Evolutionary conservation across 2,888 invertebrate species (phyloP), one percentile per base, ranked within the genome.

Genomic region (Chaetoderma sp.): DNA sequence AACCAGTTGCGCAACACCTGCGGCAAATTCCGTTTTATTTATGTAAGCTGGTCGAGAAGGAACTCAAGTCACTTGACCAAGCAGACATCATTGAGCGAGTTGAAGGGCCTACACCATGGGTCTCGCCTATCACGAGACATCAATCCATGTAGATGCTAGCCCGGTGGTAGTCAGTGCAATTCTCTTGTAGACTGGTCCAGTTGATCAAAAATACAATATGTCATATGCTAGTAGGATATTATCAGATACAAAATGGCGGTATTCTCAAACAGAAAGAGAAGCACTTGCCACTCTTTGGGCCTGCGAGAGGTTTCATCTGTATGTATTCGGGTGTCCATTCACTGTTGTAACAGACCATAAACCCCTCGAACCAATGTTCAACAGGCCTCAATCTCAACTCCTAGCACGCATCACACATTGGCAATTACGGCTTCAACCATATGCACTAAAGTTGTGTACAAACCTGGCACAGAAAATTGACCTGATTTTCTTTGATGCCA

Each of bases 391-490:
- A 1, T 32, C 58, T 25, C 60, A 50, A 39, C 59, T 45, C 0
- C 58, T 60, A 50, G 55, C 71, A 23, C 39, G 63, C 13, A 59
- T 71, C 8, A 56, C 58, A 33, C 30, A 61, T n/a, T 58, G 63
- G 60, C 36, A 39, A 18, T 32, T 67, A 21, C 21, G 44, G 36
- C n/a, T 67, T 18, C 55, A 25, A 47, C 62, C n/a, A 30, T 55
- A 55, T 36, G 32, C 16, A 18, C 4, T 30, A 4, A 27, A n/a
- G 44, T 39, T 33, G 32, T 49, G 6, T 49, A 49, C 21, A 54
- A 67, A 18, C 45, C 56, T 18, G 66, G 73, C 4, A 44, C n/a
- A 28, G 60, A 45, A 21, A 72, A 73, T 39, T 69, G 67, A 13
- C 56, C 23, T 68, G 75, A 33, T 8, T 16, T 49, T 25, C n/a